Conservation (phyloP, 2,797 vertebrate genomes). For the Hemibagrus guttatus region DNA sequence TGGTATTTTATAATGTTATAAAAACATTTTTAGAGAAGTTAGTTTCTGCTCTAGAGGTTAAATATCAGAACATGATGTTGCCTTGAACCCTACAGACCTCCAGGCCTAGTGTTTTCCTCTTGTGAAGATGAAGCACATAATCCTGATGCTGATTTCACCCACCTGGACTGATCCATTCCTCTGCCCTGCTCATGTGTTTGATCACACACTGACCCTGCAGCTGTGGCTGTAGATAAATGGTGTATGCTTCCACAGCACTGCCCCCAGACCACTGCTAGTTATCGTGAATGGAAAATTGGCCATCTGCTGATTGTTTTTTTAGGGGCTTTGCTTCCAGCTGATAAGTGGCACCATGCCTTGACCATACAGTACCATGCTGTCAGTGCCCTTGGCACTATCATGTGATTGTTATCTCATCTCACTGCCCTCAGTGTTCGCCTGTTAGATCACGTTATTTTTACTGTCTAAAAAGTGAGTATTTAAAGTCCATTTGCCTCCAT, state of each 20-base stretch:
- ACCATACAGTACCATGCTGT: neutral
- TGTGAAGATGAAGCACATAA: neutral
- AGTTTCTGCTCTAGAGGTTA: neutral
- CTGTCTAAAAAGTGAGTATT: neutral
- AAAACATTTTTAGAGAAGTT: neutral
- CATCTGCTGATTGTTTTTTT: conserved; percentile 53
- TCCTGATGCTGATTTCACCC: neutral
- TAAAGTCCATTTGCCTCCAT: neutral
- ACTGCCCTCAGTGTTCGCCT: neutral
- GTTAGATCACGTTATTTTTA: conserved; percentile 13
- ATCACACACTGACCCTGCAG: conserved; percentile 27
- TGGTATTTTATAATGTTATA: neutral
- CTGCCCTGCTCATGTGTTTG: neutral
- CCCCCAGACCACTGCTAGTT: conserved; percentile 38
- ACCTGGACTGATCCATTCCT: neutral
- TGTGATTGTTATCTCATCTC: neutral
- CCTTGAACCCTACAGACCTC: neutral
- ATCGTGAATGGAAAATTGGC: conserved; percentile 30
- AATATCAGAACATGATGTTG: neutral
- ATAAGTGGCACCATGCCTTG: conserved; percentile 34
- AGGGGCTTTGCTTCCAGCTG: conserved; percentile 23
- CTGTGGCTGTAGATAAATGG: conserved; percentile 38
- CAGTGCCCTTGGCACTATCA: neutral
- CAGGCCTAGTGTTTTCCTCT: neutral
- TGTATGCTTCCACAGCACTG: conserved; percentile 20